phyloP scores from a whole-genome alignment of 2,888 invertebrate species.

The Ptilodon capucinus region DNA sequence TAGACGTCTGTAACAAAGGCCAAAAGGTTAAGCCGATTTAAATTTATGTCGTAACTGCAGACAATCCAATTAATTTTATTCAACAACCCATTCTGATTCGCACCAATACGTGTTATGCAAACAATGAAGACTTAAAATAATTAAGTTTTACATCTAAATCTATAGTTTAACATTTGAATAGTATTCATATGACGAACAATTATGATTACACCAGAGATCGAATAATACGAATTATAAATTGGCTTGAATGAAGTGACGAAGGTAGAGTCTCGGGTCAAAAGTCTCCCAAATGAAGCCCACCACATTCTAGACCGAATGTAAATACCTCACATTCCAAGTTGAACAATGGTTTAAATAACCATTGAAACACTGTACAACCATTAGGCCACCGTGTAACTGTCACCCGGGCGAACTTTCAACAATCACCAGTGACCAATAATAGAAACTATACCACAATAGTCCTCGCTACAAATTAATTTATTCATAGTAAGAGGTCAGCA shows the following conservation, averaged over 20 bases:
- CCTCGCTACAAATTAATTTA: conserved; percentile 76
- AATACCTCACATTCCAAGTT: conserved; percentile 61
- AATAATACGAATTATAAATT: conserved; percentile 8
- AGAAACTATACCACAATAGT: conserved; percentile 72
- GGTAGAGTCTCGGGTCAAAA: conserved; percentile 40
- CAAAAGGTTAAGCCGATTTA: not conserved
- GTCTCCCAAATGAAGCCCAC: conserved; percentile 40
- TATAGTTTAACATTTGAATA: conserved; percentile 1
- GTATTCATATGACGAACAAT: conserved; percentile 18
- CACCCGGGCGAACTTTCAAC: conserved; percentile 67
- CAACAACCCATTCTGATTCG: not conserved
- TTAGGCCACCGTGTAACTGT: conserved; percentile 71
- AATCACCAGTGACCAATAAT: conserved; percentile 74
- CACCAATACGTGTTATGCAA: conserved; percentile 6
- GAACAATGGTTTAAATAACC: conserved; percentile 66
- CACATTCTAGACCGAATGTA: conserved; percentile 38
- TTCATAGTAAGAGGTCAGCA: conserved; percentile 66
- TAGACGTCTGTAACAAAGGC: not conserved
- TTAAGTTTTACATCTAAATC: not conserved
- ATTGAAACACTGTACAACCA: conserved; percentile 66
- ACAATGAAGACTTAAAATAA: conserved; percentile 3
- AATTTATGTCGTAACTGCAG: not conserved
- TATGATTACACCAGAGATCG: conserved; percentile 18
- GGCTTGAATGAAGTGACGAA: conserved; percentile 7
- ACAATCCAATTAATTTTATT: not conserved